Base-by-base conservation (phyloP, 1,140 invertebrate species). In the Callitettix versicolor region DNA sequence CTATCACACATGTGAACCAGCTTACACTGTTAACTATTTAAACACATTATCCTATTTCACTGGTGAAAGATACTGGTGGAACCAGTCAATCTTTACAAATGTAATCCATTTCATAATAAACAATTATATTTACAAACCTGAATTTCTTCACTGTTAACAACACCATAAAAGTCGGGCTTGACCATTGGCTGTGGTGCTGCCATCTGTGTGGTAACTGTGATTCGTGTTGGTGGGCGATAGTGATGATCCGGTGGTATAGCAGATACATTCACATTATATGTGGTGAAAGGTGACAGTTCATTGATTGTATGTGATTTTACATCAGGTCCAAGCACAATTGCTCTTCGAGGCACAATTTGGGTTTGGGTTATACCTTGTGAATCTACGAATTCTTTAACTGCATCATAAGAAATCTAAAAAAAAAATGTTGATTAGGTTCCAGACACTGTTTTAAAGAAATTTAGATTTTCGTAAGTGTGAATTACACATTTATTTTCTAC, bases 201-300 rank as follows among this genome's bases (percentile, higher is more conserved):
- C 91, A 95, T 95, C 71, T 95, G 91, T 0, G 91, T 95, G 0
- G 91, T 95, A 1, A 95, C 90, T 0, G 86, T 92, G n/a, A 95
- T 93, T 69, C 90, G 90, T 0, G 90, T 89, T 0, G 91, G 90
- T 17, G 92, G 91, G 61, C 85, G 76, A 65, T 93, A 95, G 0
- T 81, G 80, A 50, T 81, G 79, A 64, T 94, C 89, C 24, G 82
- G 77, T 0, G 91, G 89, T 36, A 94, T 82, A 24, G 90, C 91
- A 66, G 88, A 92, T 5, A 95, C 89, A 66, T 95, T 95, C 1
- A 95, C 91, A 66, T 88, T 91, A 68, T 95, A 95, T 0, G 90
- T 95, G 1, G 91, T 95, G 66, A 95, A 95, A 0, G 92, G 92
- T 38, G 89, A 90, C 26, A 95, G 71, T 65, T 92, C 88, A 65